A percentile compares a stretch with the other conserved stretches of the same genome.
Conservation (phyloP, 2,888 invertebrate species). For the Drosophila nr. medialis region DNA sequence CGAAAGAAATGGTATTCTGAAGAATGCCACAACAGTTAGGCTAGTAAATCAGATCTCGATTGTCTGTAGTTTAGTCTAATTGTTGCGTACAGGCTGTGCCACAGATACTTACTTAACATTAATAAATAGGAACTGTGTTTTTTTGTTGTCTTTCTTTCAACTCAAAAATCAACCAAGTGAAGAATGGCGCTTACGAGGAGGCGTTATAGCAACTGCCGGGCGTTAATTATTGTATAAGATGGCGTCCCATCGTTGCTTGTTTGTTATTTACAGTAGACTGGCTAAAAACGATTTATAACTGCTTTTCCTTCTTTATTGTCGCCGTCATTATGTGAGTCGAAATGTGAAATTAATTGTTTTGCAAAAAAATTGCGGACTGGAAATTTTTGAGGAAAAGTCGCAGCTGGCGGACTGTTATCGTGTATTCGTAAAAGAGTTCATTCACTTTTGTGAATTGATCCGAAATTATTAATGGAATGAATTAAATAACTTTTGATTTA, state of each 20-base stretch:
- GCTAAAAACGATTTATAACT: constrained; percentile 46
- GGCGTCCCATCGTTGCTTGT: not conserved
- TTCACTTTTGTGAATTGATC: not conserved
- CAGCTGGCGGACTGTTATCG: not conserved
- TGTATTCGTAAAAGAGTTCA: not conserved
- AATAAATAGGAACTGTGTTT: constrained; percentile 51
- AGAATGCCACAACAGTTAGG: constrained; percentile 55
- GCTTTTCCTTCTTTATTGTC: constrained; percentile 18
- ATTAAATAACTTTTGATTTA: not conserved
- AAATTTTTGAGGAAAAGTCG: too few species aligned
- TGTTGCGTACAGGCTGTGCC: constrained; percentile 39
- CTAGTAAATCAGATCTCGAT: constrained; percentile 47
- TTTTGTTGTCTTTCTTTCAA: constrained; percentile 11
- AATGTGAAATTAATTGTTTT: constrained; percentile 45
- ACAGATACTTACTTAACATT: constrained; percentile 46
- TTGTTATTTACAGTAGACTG: constrained; percentile 51
- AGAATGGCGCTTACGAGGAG: constrained; percentile 35
- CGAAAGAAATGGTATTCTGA: constrained; percentile 1
- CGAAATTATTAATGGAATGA: too few species aligned
- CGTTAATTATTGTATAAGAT: constrained; percentile 57
- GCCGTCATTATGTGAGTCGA: constrained; percentile 38
- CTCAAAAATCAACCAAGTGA: constrained; percentile 66
- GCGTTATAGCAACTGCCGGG: constrained; percentile 46
- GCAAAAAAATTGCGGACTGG: constrained; percentile 13
- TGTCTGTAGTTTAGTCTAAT: constrained; percentile 27